Percentiles rank a stretch among this genome's conserved stretches.
phyloP scores from a whole-genome alignment of 1,140 invertebrate genomes.

The Diprion similis region DNA sequence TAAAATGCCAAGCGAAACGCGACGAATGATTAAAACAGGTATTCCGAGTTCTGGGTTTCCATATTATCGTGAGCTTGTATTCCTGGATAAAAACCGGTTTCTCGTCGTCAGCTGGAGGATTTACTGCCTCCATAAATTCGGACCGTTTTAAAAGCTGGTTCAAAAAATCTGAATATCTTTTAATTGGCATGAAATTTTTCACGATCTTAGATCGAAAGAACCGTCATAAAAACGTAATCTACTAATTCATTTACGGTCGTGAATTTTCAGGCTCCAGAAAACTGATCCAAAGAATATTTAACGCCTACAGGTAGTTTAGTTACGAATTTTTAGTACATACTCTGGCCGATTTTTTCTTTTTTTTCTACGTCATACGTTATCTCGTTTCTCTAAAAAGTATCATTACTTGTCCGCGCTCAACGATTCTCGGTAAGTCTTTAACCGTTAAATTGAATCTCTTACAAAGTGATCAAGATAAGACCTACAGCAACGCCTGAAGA shows the following conservation, averaged over 20 bases:
- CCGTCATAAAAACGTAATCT: background rate
- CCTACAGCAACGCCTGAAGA: background rate
- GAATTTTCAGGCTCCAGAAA: too few relatives aligned
- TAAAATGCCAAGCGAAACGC: background rate
- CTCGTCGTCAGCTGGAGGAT: background rate
- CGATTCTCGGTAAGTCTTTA: background rate
- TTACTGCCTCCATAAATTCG: background rate
- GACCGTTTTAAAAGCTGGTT: background rate
- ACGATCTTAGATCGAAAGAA: background rate
- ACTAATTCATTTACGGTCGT: too few relatives aligned
- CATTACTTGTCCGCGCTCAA: background rate
- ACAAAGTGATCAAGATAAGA: background rate
- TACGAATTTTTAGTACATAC: too few relatives aligned
- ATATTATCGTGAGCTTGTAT: background rate
- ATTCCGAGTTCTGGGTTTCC: background rate
- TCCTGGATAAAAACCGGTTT: background rate
- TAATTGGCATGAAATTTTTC: background rate
- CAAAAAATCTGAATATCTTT: background rate
- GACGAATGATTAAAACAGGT: background rate
- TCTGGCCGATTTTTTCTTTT: too few relatives aligned
- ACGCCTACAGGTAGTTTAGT: too few relatives aligned
- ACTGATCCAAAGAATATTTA: too few relatives aligned
- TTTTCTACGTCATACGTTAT: too few relatives aligned
- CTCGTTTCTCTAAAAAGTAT: too few relatives aligned
- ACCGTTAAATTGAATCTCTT: background rate